Conservation (phyloP, 2,888 invertebrate genomes). For the Caenorhabditis panamensis region DNA sequence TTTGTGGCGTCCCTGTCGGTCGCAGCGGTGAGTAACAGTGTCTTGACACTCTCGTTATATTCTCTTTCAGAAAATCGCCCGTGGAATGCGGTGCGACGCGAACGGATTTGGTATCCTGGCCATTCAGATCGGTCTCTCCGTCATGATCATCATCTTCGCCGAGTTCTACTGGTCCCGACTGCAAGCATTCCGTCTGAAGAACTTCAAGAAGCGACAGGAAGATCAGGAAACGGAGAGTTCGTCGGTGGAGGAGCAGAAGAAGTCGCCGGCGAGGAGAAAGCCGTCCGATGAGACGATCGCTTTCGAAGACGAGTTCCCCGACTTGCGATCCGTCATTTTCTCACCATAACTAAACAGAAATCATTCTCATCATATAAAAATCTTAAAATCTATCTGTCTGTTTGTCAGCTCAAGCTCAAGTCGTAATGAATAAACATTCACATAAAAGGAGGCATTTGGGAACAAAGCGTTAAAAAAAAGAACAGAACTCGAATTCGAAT, state of each 20-base stretch:
- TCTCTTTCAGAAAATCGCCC: slow-evolving; percentile 41
- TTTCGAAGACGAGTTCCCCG: slow-evolving; percentile 56
- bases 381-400: too few relatives aligned
- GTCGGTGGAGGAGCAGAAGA: not conserved
- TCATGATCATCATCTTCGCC: slow-evolving; percentile 62
- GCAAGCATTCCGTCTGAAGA: slow-evolving; percentile 29
- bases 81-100: slow-evolving; percentile 61
- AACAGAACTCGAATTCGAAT: too few relatives aligned
- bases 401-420: too few relatives aligned
- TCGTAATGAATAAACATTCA: too few relatives aligned
- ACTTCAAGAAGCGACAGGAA: slow-evolving; percentile 20
- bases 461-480: too few relatives aligned
- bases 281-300: slow-evolving; percentile 30
- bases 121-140: slow-evolving; percentile 49
- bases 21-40: slow-evolving; percentile 22
- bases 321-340: slow-evolving; percentile 58
- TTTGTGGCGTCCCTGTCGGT: slow-evolving; percentile 53
- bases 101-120: slow-evolving; percentile 32
- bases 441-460: too few relatives aligned
- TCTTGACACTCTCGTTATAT: not conserved
- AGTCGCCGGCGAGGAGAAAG: not conserved
- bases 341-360: too few relatives aligned
- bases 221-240: slow-evolving; percentile 8
- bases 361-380: too few relatives aligned
- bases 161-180: slow-evolving; percentile 65